Evolutionary conservation across 2,797 vertebrate species (phyloP), one percentile per base, ranked within the genome.

Genomic region (Chanos chanos): DNA sequence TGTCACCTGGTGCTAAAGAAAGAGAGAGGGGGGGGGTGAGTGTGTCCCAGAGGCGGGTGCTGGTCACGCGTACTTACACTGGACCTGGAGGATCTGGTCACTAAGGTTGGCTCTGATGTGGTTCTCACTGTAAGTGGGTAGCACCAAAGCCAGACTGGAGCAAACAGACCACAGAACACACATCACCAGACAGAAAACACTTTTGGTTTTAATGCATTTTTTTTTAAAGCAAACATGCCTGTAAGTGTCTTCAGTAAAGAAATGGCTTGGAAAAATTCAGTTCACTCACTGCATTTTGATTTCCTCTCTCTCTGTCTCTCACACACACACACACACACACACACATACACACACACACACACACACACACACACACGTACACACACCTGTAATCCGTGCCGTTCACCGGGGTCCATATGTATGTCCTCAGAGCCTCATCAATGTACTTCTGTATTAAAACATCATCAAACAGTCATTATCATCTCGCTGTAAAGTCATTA

Each of bases 31-130:
- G 40, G 30, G 30, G 36, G 28, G 27, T 0, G 30, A 45, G 61
- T 56, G n/a, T n/a, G n/a, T n/a, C n/a, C n/a, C n/a, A n/a, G n/a
- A 68, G 6, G 53, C 74, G 77, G 76, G 76, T 80, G 78, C 51
- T n/a, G 72, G 67, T 51, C 77, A 78, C 50, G 25, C 83, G 84
- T 94, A 98, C 97, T 99, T 96, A 99, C 97, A 98, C 93, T 98
- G 96, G 81, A 96, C 97, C 90, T 99, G 97, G 43, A 98, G 94
- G 82, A 99, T 99, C 93, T 99, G 97, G 90, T 99, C 97, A 2
- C 94, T 98, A 80, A 99, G 92, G 84, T 97, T 97, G 83, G 96
- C 96, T 78, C 93, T 93, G 90, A 99, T 93, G 91, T 98, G 95
- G 90, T 93, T 96, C 68, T 94, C 94, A 75, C 94, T 96, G 86